These are phyloP conservation scores for Numenius phaeopus DNA, from an alignment of 2,797 vertebrate genomes.

Conservation along the genomic window DNA sequence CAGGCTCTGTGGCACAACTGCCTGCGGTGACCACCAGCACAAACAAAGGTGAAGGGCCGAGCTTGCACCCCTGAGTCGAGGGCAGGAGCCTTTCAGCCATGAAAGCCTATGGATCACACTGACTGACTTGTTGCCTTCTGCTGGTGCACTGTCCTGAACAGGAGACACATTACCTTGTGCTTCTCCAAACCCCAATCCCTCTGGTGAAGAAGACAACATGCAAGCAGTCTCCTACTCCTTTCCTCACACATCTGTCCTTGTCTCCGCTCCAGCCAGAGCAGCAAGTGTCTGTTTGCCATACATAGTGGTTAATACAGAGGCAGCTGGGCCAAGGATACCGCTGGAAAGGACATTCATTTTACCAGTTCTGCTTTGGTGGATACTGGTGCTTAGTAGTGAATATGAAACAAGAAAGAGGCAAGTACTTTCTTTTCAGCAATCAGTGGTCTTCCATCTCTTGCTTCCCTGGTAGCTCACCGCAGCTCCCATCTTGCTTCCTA, in stretches of 20 bases:
- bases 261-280: not conserved
- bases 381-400: not conserved
- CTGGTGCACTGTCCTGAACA: not conserved
- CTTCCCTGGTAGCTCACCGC: not conserved
- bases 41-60: not conserved
- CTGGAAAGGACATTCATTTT: not conserved
- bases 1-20: not conserved
- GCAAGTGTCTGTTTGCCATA: not conserved
- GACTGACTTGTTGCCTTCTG: not conserved
- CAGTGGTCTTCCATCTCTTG: not conserved
- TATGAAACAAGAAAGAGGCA: not conserved
- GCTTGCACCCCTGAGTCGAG: rapidly evolving
- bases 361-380: not conserved
- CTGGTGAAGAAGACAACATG: not conserved
- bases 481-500: not conserved
- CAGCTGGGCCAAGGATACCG: not conserved
- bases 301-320: not conserved
- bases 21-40: not conserved
- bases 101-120: not conserved
- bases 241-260: not conserved
- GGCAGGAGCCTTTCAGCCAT: not conserved
- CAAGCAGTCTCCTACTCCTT: not conserved
- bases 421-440: not conserved
- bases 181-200: not conserved
- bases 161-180: not conserved